phyloP scores from a whole-genome alignment of 2,797 vertebrate genomes.

The Alfaro cultratus region DNA sequence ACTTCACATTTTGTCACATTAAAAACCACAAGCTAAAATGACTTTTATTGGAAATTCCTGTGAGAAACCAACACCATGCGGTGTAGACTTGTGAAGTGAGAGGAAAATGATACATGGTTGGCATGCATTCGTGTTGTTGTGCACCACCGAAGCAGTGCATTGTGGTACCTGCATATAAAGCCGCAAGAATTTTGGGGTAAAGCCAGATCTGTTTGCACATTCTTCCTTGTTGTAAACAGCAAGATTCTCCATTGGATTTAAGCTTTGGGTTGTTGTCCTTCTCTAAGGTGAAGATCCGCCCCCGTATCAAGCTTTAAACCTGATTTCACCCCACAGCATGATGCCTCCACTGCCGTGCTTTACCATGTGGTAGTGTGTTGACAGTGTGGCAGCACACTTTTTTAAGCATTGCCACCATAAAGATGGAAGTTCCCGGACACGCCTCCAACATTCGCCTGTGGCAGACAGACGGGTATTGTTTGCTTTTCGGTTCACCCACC shows the following conservation, averaged over 20 bases:
- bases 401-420: background rate
- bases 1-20: background rate
- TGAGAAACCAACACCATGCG: background rate
- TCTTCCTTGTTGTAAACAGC: background rate
- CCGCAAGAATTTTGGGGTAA: no score
- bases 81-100: background rate
- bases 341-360: background rate
- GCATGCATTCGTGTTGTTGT: background rate
- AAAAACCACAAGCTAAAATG: background rate
- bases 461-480: background rate
- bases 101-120: background rate
- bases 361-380: background rate
- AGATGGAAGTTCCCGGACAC: background rate
- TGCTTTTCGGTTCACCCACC: background rate
- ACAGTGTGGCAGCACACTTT: background rate
- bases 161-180: background rate
- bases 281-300: background rate
- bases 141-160: background rate
- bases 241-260: background rate
- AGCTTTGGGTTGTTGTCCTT: background rate
- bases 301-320: background rate
- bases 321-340: constrained; percentile 3
- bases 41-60: background rate
- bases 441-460: background rate
- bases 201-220: background rate